Evolutionary conservation across 2,888 invertebrate species (phyloP), one percentile per base, ranked within the genome.

Genomic region (Merodon equestris): DNA sequence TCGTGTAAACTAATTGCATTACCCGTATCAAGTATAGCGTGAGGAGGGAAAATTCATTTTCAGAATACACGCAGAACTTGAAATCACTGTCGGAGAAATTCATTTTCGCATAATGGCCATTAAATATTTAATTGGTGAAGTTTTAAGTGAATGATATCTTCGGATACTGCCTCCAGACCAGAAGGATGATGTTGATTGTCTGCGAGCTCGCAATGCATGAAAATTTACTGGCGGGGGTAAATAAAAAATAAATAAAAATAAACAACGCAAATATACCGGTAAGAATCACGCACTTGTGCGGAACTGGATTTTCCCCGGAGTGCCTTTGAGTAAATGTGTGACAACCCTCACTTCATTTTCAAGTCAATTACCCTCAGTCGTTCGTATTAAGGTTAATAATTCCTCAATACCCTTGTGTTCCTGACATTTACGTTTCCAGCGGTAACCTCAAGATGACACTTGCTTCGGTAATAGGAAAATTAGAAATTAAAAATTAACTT

Each of bases 91-190:
- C 40, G 47, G 27, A 60, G 60, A 60, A 44, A n/a, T 40, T 63
- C 18, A 53, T 58, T 58, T 58, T 63, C 72, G 45, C 48, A 51
- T 42, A 70, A 70, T 19, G 58, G 27, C 48, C 64, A 60, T 64
- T 70, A 66, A 76, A 76, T 76, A 76, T 71, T 71, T 76, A 66
- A 71, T 66, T 71, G 60, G 42, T 38, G 13, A 61, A 67, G 45
- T 67, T 73, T 50, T 56, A 60, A 67, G 42, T 61, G 38, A 67
- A 48, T 40, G 14, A 34, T 50, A 48, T 34, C 14, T 27, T 27
- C 19, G 47, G 19, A 38, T 47, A 56, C 15, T 53, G 48, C 18
- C 42, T 36, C 14, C 56, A 53, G 38, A 53, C 34, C 9, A 15
- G 5, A 17, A 27, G 60, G 13, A 38, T 47, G 13, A n/a, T 10